phyloP scores from a whole-genome alignment of 1,140 invertebrate species.

The Latrodectus geometricus region DNA sequence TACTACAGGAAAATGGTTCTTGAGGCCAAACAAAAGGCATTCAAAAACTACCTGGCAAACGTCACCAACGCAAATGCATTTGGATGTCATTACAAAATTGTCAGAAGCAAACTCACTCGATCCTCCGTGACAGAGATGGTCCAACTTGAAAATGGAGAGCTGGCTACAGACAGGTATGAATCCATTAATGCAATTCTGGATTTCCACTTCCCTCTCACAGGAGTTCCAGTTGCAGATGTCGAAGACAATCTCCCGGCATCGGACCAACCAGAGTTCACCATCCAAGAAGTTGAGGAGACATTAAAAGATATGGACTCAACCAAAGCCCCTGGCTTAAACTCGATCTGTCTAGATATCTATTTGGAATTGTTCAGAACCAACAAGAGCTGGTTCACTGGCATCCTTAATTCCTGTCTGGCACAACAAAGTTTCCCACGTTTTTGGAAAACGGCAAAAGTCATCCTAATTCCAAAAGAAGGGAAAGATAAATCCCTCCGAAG shows the following conservation, averaged over 20 bases:
- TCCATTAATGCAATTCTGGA: not conserved
- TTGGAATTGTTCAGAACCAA: not conserved
- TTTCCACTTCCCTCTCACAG: not conserved
- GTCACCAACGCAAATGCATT: not conserved
- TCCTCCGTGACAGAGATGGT: fast-evolving
- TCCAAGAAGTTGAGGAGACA: not conserved
- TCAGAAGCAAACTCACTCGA: not conserved
- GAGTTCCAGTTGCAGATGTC: not conserved
- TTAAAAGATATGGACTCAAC: not conserved
- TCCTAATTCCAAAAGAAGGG: no score
- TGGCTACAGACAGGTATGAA: not conserved
- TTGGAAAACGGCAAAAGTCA: no score
- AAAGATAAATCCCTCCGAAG: no score
- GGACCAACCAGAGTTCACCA: not conserved
- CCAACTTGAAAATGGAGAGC: not conserved
- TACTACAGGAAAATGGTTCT: not conserved
- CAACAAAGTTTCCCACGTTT: no score
- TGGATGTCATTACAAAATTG: not conserved
- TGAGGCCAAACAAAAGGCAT: not conserved
- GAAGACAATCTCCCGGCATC: no score
- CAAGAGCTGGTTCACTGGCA: no score
- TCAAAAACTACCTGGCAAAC: not conserved
- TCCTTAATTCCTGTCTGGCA: not conserved
- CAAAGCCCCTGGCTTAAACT: not conserved
- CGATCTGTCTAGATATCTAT: not conserved